Conservation (phyloP, 2,797 vertebrate species). For the Onychomys torridus region DNA sequence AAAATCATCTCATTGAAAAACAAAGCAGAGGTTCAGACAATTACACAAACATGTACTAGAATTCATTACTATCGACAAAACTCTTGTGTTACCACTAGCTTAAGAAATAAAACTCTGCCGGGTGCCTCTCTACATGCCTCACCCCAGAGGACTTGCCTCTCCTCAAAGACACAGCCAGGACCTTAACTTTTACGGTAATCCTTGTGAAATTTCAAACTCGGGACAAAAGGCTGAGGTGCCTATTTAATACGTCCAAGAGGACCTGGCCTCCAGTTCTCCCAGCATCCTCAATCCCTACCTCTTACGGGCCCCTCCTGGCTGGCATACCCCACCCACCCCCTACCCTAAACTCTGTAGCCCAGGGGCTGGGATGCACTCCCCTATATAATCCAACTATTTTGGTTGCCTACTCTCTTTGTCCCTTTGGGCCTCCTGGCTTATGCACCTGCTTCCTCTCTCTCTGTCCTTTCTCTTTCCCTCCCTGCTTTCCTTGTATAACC, state of each 20-base stretch:
- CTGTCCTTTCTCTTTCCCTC: background rate
- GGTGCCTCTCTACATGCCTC: background rate
- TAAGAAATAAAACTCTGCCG: background rate
- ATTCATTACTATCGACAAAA: slow-evolving; percentile 13
- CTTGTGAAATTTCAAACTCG: background rate
- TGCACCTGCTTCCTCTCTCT: background rate
- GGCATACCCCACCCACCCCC: background rate
- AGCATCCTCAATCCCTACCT: background rate
- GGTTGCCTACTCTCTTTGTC: background rate
- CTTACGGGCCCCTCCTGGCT: background rate
- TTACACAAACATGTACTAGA: background rate
- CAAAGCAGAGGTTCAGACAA: background rate
- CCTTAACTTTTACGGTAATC: background rate
- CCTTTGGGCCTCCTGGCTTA: background rate
- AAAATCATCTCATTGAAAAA: slow-evolving; percentile 29
- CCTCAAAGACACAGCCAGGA: background rate
- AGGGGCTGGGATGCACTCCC: background rate
- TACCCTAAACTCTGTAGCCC: background rate
- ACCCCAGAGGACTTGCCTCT: background rate
- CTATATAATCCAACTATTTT: background rate
- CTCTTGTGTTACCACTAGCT: background rate
- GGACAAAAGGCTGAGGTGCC: background rate
- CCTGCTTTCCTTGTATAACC: background rate
- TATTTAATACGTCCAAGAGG: background rate
- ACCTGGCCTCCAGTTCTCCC: background rate